Conservation (phyloP, 2,888 invertebrate genomes). For the Lutraria lutraria region DNA sequence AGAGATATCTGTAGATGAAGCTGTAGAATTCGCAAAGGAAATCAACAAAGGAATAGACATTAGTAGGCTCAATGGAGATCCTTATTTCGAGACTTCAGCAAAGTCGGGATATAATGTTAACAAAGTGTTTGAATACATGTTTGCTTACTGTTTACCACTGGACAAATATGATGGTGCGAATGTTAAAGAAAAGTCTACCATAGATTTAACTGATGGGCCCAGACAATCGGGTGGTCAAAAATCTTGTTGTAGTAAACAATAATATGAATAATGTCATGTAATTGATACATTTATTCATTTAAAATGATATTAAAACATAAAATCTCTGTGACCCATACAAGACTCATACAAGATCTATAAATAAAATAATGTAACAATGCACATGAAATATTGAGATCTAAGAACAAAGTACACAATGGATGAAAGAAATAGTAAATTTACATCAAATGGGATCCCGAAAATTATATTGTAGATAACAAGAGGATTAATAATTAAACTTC, state of each 20-base stretch:
- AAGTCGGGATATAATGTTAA: constrained; percentile 81
- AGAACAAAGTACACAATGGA: no score
- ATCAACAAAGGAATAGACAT: constrained; percentile 79
- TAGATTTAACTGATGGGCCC: constrained; percentile 36
- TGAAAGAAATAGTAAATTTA: no score
- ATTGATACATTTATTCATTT: no score
- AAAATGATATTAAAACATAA: no score
- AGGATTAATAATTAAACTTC: no score
- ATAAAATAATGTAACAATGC: no score
- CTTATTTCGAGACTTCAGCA: constrained; percentile 86
- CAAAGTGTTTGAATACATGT: constrained; percentile 85
- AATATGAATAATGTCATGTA: neutral
- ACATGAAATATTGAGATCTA: no score
- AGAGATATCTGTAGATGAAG: constrained; percentile 81
- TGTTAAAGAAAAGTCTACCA: constrained; percentile 42
- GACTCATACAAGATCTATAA: no score
- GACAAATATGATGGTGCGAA: constrained; percentile 42
- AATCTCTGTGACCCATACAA: no score
- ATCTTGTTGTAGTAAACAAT: constrained; percentile 38
- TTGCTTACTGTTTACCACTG: constrained; percentile 80
- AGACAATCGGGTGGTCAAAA: neutral
- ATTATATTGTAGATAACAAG: no score
- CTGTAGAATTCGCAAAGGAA: constrained; percentile 76
- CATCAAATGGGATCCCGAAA: no score
- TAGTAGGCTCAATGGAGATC: constrained; percentile 73